Evolutionary conservation across 1,140 invertebrate genomes (phyloP), one percentile per base, ranked within the genome.

Genomic region (Philotrypesis tridentata): DNA sequence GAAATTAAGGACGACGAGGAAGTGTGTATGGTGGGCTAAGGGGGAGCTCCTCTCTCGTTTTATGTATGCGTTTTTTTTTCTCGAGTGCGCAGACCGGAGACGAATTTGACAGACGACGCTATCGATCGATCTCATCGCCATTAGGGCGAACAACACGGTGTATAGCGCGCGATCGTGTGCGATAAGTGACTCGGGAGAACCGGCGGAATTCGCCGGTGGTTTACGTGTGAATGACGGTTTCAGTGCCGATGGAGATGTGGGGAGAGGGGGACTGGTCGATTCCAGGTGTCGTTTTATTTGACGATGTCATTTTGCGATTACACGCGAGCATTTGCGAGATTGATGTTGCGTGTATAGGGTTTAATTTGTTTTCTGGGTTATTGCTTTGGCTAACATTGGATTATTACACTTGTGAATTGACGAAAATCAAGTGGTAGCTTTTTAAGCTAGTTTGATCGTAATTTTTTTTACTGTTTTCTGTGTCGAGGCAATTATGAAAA

Each of bases 141-240:
- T 77, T 76, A 76, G 29, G 23, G 40, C 61, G 71, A 68, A 67
- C 17, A n/a, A 11, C 55, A n/a, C 9, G n/a, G n/a, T n/a, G n/a
- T n/a, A n/a, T n/a, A n/a, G n/a, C n/a, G 31, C 14, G 21, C 21
- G 79, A 67, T 74, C n/a, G 25, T 23, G 25, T 23, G 74, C 23
- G 80, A 77, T 71, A 82, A 82, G 77, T 63, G 74, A 71, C 72
- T 81, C 23, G 63, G 9, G 7, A 75, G 21, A 31, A 40, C 67
- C 17, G 33, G 27, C 25, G 40, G 23, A 61, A 76, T 43, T 81
- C 14, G 55, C n/a, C 55, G 0, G 9, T 21, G 3, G 25, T 71
- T 25, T 55, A 25, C 8, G 68, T 27, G 43, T 14, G 9, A 25
- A 48, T 0, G 40, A 31, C 31, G 29, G 29, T 37, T 40, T 31